Evolutionary conservation across 1,140 invertebrate species (phyloP), one percentile per base, ranked within the genome.

Genomic region (Phthorimaea operculella): DNA sequence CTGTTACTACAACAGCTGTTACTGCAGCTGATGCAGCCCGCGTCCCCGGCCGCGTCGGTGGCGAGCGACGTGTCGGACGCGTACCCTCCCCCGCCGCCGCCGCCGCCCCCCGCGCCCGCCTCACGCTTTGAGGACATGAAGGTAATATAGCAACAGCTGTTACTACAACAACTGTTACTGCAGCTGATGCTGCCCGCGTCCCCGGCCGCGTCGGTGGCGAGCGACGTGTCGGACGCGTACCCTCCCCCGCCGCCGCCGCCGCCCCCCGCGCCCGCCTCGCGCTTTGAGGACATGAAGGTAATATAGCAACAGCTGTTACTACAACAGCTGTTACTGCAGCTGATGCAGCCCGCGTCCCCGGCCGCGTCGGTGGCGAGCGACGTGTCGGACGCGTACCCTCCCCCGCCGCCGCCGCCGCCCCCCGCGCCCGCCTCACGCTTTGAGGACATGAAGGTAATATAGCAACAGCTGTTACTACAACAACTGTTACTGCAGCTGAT

Each of bases 61-160:
- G 85, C 88, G 57, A 89, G 88, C 88, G 67, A 91, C 88, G 69
- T 87, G 78, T 62, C 76, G 70, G 86, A 83, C 60, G 81, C 64
- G 60, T 81, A 59, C 57, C 64, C 59, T 65, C 76, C 63, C 68
- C 87, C 63, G 42, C 85, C 64, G 72, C 79, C 54, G 63, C 85
- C 61, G 61, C 80, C 74, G 60, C 84, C 67, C 49, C 78, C 66
- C 65, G 75, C 62, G 58, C 61, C 64, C 60, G 62, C 89, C 17
- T 88, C 90, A n/a, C 94, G 95, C 61, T 86, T 98, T 51, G 96
- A 98, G 76, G 96, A 98, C 58, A 96, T 98, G 94, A 98, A 98
- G 89, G 48, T 50, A 47, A 9, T 36, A 36, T 12, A 8, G 12
- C 34, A 36, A 12, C 87, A 98, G 15, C 86, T 98, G 18, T 94